A percentile compares a stretch with the other conserved stretches of the same genome.
phyloP scores from a whole-genome alignment of 1,140 invertebrate species.

The Macrocentrus cingulum region DNA sequence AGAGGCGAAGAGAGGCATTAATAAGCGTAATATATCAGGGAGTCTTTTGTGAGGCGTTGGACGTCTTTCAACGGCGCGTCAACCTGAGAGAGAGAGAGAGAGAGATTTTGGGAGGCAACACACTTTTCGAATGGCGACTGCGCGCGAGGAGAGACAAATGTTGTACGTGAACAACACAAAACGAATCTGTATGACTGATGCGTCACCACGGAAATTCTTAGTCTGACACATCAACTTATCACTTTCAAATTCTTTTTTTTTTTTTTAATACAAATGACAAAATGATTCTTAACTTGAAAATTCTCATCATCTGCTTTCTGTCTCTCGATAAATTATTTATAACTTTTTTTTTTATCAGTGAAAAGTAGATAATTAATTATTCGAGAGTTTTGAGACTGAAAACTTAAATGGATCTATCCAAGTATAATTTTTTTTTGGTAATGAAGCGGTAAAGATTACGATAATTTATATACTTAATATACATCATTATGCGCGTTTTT shows the following conservation, averaged over 20 bases:
- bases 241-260: not conserved
- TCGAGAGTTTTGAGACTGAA: too few species aligned
- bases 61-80: constrained; percentile 41
- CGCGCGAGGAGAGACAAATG: constrained; percentile 3
- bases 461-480: too few species aligned
- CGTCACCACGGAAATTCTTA: constrained; percentile 10
- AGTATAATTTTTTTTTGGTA: too few species aligned
- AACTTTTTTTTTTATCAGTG: too few species aligned
- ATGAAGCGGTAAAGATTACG: too few species aligned
- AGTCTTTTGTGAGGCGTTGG: constrained; percentile 38
- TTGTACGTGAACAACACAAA: constrained; percentile 12
- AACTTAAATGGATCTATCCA: too few species aligned
- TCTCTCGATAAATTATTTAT: too few species aligned
- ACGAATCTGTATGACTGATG: constrained; percentile 2
- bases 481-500: too few species aligned
- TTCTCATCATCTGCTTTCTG: too few species aligned
- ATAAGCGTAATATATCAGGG: constrained; percentile 49
- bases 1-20: constrained; percentile 33
- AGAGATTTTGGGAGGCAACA: not conserved
- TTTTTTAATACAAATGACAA: not conserved
- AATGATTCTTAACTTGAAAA: not conserved
- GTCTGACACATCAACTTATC: constrained; percentile 10
- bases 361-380: too few species aligned
- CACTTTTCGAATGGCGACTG: constrained; percentile 12
- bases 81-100: constrained; percentile 26